Conservation (phyloP, 2,888 invertebrate species). For the Aporophyla nigra region DNA sequence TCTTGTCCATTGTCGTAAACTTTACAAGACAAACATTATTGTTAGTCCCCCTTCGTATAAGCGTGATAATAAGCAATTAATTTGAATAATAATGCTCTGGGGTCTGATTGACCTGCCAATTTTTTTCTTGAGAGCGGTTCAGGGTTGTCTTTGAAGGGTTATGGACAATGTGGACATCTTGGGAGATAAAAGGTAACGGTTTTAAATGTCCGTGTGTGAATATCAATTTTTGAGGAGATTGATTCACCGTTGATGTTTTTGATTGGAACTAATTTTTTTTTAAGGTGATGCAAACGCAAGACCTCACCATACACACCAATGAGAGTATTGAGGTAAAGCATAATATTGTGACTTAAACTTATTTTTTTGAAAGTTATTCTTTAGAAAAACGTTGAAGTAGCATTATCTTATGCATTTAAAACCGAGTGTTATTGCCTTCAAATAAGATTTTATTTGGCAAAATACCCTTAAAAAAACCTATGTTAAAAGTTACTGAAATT, state of each 20-base stretch:
- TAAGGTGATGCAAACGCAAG: neutral
- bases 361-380: no score
- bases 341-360: no score
- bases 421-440: no score
- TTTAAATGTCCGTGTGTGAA: constrained; percentile 13
- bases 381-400: no score
- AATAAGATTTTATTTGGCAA: no score
- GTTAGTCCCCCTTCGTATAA: constrained; percentile 60
- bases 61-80: constrained; percentile 75
- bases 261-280: no score
- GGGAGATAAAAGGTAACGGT: constrained; percentile 53
- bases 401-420: no score
- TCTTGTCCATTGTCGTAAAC: constrained; percentile 66
- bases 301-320: no score
- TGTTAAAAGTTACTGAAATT: no score
- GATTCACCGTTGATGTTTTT: neutral
- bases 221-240: neutral
- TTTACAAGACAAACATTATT: constrained; percentile 77
- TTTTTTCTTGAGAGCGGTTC: constrained; percentile 62
- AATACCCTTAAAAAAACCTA: no score
- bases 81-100: constrained; percentile 77
- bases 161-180: constrained; percentile 60
- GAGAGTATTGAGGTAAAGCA: no score
- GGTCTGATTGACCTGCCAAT: constrained; percentile 68
- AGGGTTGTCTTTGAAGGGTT: constrained; percentile 63